Conservation (phyloP, 2,888 invertebrate genomes). For the Nasonia oneida region DNA sequence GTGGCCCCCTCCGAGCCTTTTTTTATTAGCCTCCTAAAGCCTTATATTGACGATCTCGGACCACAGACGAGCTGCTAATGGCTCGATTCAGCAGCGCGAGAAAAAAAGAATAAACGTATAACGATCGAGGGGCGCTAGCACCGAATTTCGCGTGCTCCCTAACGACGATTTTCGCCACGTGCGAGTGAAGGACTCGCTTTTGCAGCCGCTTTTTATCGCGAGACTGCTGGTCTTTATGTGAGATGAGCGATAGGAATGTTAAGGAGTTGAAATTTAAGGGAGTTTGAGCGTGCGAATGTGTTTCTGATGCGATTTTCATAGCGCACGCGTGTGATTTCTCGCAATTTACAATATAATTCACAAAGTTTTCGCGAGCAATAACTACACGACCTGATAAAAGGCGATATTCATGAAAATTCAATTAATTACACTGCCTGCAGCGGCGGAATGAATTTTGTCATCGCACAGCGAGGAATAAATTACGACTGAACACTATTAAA, state of each 20-base stretch:
- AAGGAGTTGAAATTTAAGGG: constrained; percentile 6
- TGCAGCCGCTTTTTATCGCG: constrained; percentile 27
- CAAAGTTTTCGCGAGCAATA: not conserved
- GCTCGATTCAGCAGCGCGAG: not conserved
- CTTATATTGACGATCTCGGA: constrained; percentile 6
- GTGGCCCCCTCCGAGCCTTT: not conserved
- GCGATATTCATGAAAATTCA: not conserved
- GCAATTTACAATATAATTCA: no score
- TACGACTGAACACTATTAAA: not conserved
- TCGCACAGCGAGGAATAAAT: not conserved
- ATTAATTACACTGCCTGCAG: not conserved
- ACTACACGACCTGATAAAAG: not conserved
- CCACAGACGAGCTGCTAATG: constrained; percentile 12
- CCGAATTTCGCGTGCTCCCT: not conserved
- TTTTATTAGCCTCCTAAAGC: constrained; percentile 43
- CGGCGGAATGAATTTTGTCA: not conserved
- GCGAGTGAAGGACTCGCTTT: not conserved
- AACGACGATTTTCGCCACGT: constrained; percentile 22
- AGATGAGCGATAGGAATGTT: constrained; percentile 32
- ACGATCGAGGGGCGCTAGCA: not conserved
- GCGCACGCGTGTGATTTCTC: not conserved
- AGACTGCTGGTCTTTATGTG: not conserved
- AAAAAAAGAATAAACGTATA: not conserved
- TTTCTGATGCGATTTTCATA: not conserved
- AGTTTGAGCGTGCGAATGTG: not conserved